Base-by-base conservation (phyloP, 2,113 vertebrate species). In the Rana temporaria region DNA sequence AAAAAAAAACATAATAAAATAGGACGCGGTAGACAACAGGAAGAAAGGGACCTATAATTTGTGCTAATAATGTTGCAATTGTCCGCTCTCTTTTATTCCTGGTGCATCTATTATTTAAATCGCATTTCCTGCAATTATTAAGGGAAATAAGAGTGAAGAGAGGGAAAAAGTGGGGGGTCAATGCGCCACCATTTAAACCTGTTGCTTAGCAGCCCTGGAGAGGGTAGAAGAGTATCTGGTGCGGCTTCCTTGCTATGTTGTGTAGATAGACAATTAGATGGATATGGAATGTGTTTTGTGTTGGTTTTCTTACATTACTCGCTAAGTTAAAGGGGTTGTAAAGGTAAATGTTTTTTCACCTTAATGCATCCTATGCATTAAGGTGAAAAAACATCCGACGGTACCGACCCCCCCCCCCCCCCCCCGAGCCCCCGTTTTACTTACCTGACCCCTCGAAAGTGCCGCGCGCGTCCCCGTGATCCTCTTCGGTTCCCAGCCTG, bases 201-300 rank as follows among this genome's bases (percentile, higher is more conserved):
- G 79, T 81, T 81, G 79, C 68, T 81, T 62, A 64, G 79, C 79
- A 81, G 79, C 79, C 19, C 20, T 4, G 11, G 15, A 71, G 24
- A 70, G 14, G n/a, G 59, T 5, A 22, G 18, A 11, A 22, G 57
- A 18, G 53, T 66, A 2, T 18, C 55, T 15, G 8, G 19, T 72
- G 69, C 78, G 11, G 4, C 55, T 34, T 6, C 42, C 34, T 71
- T 55, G 12, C 18, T 63, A 22, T 64, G 59, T 30, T 52, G 30
- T 12, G 22, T 59, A 63, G 70, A 14, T 81, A 42, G 59, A 56
- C 42, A n/a, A 72, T 64, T 26, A 55, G 18, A 48, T 30, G 5
- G 6, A 15, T 38, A 18, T 30, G 18, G 4, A 14, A 74, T 22
- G 55, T 59, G 34, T 60, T 19, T 59, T 15, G 12, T 34, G 26